Base-by-base conservation (phyloP, 2,113 vertebrate species). In the Morone saxatilis region DNA sequence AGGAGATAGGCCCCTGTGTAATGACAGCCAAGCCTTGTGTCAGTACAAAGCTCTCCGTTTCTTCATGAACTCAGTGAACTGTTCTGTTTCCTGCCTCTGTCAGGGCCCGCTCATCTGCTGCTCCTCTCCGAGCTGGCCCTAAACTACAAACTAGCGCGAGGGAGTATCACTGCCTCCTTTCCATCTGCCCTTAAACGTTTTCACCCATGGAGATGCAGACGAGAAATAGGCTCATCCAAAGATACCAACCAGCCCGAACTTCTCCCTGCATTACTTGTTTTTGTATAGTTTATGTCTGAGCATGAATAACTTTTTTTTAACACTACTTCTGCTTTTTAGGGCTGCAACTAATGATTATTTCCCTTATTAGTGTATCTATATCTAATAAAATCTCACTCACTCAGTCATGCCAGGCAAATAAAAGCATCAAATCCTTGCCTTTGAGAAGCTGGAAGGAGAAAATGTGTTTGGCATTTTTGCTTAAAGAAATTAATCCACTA, bases 41-140 rank as follows among this genome's bases (percentile, higher is more conserved):
- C 84, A 61, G 86, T 83, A 92, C 90, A 92, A 91, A 92, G 92
- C 91, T 89, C 80, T 88, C 74, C 80, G 7, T 88, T 89, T 93
- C 91, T 93, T 86, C 84, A 85, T 87, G 91, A 94, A 94, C 93
- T 86, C 86, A 0, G 56, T 93, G 91, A 93, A 91, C 91, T 86
- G 22, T 50, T 88, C 83, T 84, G 84, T 83, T 94, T 94, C 91
- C 94, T 89, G 90, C 85, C 91, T 69, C 86, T 84, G 88, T 87
- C 86, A 76, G 72, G 61, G 75, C 54, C 75, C n/a, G 41, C 80
- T 91, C 91, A 80, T 94, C 86, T 91, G 83, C 83, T 71, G 84
- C 81, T 90, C 20, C 71, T 88, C 81, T 75, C 78, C 6, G 6
- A 84, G 84, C 56, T 7, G 56, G 50, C 73, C 81, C 78, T 63